Evolutionary conservation across 1,140 invertebrate species (phyloP).

Genomic region (Carposina sasakii): DNA sequence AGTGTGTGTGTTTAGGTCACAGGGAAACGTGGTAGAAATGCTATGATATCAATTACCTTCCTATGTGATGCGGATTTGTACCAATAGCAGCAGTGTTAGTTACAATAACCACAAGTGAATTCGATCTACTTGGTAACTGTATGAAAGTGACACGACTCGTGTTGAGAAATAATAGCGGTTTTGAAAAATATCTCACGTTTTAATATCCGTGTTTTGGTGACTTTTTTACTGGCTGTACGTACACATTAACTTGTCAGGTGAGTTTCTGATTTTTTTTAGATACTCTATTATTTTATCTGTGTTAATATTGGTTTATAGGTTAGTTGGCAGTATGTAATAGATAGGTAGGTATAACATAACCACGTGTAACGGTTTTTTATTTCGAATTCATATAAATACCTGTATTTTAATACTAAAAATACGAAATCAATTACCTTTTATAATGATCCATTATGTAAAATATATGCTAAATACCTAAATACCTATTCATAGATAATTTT

Average conservation of each 20-base stretch:
- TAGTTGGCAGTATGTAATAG: too few relatives aligned
- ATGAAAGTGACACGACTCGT: constrained; percentile 56
- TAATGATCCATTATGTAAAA: constrained; percentile 13
- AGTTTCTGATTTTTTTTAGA: too few relatives aligned
- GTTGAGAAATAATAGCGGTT: constrained; percentile 46
- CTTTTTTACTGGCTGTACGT: constrained; percentile 19
- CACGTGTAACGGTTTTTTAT: too few relatives aligned
- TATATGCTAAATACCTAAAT: too few relatives aligned
- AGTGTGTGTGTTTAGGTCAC: constrained; percentile 41
- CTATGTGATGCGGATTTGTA: constrained; percentile 45
- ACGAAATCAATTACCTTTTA: too few relatives aligned
- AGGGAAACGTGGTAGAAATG: constrained; percentile 43
- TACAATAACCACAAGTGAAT: constrained; percentile 61
- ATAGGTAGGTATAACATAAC: too few relatives aligned
- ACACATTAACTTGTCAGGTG: too few relatives aligned
- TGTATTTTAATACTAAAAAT: too few relatives aligned
- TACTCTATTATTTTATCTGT: too few relatives aligned
- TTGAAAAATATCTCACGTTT: constrained; percentile 43
- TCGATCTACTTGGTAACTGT: constrained; percentile 43
- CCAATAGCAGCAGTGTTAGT: constrained; percentile 45
- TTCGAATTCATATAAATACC: too few relatives aligned
- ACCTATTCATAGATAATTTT: too few relatives aligned
- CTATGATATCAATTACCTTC: constrained; percentile 51
- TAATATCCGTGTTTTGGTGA: constrained; percentile 35
- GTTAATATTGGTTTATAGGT: too few relatives aligned